Conservation (phyloP, 2,888 invertebrate species). For the Orgyia antiqua region DNA sequence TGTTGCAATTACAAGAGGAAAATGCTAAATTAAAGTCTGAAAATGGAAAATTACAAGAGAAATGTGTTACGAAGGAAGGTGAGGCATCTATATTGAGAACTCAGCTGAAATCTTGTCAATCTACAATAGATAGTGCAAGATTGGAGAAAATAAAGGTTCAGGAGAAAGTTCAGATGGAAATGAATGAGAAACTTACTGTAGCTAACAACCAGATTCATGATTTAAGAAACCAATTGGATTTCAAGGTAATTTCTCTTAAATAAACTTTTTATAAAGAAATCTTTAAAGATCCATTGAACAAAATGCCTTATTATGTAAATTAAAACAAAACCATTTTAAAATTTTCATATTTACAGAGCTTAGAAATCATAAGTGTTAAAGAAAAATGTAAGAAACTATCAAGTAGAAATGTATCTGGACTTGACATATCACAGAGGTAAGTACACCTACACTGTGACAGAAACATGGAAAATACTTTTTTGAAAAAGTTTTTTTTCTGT, state of each 20-base stretch:
- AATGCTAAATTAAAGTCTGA: conserved; percentile 62
- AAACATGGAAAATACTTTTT: too few species aligned
- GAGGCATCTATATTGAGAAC: conserved; percentile 76
- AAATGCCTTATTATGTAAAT: too few species aligned
- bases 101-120: conserved; percentile 69
- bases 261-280: too few species aligned
- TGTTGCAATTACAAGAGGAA: conserved; percentile 57
- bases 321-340: too few species aligned
- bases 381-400: conserved; percentile 68
- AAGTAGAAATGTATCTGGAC: conserved; percentile 12
- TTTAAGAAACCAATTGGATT: conserved; percentile 73
- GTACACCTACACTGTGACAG: too few species aligned
- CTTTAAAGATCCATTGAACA: too few species aligned
- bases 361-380: conserved; percentile 77
- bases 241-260: conserved; percentile 56
- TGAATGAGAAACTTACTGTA: conserved; percentile 61
- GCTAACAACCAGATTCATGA: conserved; percentile 61
- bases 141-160: conserved; percentile 61
- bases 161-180: conserved; percentile 69
- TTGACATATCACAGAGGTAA: conserved; percentile 54
- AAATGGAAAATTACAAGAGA: conserved; percentile 63
- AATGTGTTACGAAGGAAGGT: conserved; percentile 75
- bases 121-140: conserved; percentile 58
- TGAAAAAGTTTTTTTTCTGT: too few species aligned
- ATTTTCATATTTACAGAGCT: conserved; percentile 54